Percentiles rank a stretch among this genome's conserved stretches.
phyloP scores from a whole-genome alignment of 2,113 vertebrate species.

The Lampris megalopsis region DNA sequence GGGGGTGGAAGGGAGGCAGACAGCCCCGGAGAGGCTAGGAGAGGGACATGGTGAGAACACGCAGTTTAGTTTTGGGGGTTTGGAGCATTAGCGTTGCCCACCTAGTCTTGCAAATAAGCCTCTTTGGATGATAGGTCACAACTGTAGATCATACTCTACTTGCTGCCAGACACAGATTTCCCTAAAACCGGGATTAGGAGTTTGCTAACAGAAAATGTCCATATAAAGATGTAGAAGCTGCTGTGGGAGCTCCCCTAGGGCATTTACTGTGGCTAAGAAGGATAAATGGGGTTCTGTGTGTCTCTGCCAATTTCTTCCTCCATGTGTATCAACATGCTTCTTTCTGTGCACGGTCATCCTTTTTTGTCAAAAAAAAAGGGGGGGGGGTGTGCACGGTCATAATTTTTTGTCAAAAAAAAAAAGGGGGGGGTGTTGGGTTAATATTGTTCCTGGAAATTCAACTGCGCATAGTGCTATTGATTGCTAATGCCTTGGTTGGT shows the following conservation, averaged over 20 bases:
- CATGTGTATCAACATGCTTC: conserved; percentile 28
- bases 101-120: conserved; percentile 16
- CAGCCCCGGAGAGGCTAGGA: conserved; percentile 1
- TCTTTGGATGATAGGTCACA: conserved; percentile 1
- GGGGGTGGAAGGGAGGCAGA: conserved; percentile 37
- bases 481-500: too few species aligned
- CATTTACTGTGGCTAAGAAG: conserved; percentile 5
- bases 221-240: conserved; percentile 45
- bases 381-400: too few species aligned
- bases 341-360: conserved; percentile 9
- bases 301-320: neutral
- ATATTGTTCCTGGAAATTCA: too few species aligned
- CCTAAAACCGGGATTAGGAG: conserved; percentile 1
- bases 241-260: conserved; percentile 5
- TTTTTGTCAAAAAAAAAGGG: conserved; percentile 5
- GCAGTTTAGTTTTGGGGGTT: neutral
- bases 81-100: neutral
- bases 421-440: too few species aligned
- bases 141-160: conserved; percentile 9
- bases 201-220: conserved; percentile 36
- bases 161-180: conserved; percentile 16
- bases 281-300: conserved; percentile 5
- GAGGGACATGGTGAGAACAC: neutral
- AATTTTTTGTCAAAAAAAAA: too few species aligned
- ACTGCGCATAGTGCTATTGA: too few species aligned